Conservation (phyloP, 1,140 invertebrate species). For the Maniola jurtina region DNA sequence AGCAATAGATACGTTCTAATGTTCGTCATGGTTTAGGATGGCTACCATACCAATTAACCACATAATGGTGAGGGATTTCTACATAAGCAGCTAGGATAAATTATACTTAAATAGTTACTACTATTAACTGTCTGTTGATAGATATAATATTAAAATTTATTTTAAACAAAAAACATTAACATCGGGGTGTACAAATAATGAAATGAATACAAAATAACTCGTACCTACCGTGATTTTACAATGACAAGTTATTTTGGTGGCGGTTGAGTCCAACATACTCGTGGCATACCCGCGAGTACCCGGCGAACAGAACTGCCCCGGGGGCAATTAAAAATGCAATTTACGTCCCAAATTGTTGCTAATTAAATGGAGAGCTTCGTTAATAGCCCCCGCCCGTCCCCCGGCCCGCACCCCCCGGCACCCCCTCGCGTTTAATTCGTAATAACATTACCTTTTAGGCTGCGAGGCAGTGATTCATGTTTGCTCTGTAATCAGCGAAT, state of each 20-base stretch:
- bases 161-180: too few relatives aligned
- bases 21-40: too few relatives aligned
- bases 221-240: not conserved
- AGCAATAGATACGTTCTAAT: too few relatives aligned
- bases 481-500: conserved; percentile 42
- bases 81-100: too few relatives aligned
- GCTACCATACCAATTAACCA: too few relatives aligned
- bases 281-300: not conserved
- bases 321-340: conserved; percentile 62
- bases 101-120: too few relatives aligned
- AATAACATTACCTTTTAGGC: conserved; percentile 45
- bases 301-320: conserved; percentile 22
- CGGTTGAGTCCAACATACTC: not conserved
- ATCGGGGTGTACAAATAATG: too few relatives aligned
- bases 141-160: too few relatives aligned
- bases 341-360: conserved; percentile 48
- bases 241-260: not conserved
- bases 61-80: too few relatives aligned
- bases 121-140: too few relatives aligned
- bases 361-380: conserved; percentile 61
- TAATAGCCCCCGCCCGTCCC: conserved; percentile 41
- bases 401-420: conserved; percentile 6
- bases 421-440: conserved; percentile 40
- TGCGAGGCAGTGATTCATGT: conserved; percentile 26
- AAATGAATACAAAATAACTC: too few relatives aligned